Percentiles rank a stretch among this genome's conserved stretches.
Evolutionary conservation across 2,113 vertebrate species (phyloP).

Genomic region (Delphinapterus leucas): DNA sequence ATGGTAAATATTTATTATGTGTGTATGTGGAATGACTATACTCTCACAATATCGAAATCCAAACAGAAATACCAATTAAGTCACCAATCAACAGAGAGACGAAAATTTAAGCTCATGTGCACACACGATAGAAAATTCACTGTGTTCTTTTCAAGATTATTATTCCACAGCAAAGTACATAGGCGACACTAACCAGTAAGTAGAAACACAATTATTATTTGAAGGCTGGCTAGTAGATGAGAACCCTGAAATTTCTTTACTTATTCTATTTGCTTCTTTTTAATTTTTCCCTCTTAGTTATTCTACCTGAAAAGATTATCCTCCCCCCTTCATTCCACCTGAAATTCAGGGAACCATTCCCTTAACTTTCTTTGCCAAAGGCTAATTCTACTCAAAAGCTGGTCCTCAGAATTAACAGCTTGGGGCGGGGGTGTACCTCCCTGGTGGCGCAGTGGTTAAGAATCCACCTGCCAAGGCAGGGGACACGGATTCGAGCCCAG

Average conservation of each 20-base stretch:
- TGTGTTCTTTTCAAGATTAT: background rate
- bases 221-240: background rate
- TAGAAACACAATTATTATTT: background rate
- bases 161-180: background rate
- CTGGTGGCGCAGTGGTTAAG: too few relatives aligned
- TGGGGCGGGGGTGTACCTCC: too few relatives aligned
- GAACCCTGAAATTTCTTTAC: background rate
- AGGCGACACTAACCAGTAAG: background rate
- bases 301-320: background rate
- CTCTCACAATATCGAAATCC: background rate
- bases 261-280: background rate
- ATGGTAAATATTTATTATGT: background rate
- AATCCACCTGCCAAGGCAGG: too few relatives aligned
- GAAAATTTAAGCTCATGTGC: background rate
- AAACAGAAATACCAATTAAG: background rate
- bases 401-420: slow-evolving; percentile 13
- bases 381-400: slow-evolving; percentile 22
- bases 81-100: background rate
- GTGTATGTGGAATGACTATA: background rate
- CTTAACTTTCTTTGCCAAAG: background rate
- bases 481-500: too few relatives aligned
- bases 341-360: background rate
- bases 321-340: background rate
- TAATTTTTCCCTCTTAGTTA: background rate
- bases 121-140: background rate